Evolutionary conservation across 2,113 vertebrate genomes (phyloP), one percentile per base, ranked within the genome.

Genomic region (Nerophis ophidion): DNA sequence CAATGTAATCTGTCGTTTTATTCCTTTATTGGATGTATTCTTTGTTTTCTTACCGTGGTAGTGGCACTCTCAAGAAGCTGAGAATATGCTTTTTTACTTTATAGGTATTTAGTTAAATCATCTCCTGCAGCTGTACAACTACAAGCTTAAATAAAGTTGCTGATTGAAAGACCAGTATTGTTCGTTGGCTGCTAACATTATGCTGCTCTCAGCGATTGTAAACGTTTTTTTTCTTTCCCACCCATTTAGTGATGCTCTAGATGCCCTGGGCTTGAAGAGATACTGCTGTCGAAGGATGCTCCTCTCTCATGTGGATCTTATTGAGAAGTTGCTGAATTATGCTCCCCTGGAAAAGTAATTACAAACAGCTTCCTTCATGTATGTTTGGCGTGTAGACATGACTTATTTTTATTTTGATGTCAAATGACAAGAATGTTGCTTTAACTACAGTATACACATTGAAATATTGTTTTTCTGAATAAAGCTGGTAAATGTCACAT

Each of bases 211-310:
- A 40, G 38, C 6, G 11, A 44, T 12, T 44, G 40, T 15, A 40
- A 42, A 17, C 42, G 4, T 13, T 5, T 44, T 56, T 38, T 33
- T 48, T 1, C 36, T 36, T 7, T 56, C 33, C 72, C n/a, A 16
- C 54, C 49, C 52, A 14, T 68, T 13, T 14, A 99, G 97, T 71
- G 97, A 99, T 33, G 95, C 96, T 11, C 90, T 99, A 59, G 97
- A 99, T 48, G 95, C 96, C 2, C 89, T 99, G 72, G 95, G 95
- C 15, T 74, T 99, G 90, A 99, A 99, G 90, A 90, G 96, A 36
- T 99, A 99, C 83, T 99, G 96, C 81, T 99, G 97, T 81, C 91
- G 95, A 53, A 90, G 96, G 64, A 99, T 98, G 97, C 92, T 99
- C 36, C 91, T 99, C 0, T 93, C 97, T 59, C 96, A 99, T 0